Evolutionary conservation across 2,888 invertebrate species (phyloP), one percentile per base, ranked within the genome.

Genomic region (Hoplodrina ambigua): DNA sequence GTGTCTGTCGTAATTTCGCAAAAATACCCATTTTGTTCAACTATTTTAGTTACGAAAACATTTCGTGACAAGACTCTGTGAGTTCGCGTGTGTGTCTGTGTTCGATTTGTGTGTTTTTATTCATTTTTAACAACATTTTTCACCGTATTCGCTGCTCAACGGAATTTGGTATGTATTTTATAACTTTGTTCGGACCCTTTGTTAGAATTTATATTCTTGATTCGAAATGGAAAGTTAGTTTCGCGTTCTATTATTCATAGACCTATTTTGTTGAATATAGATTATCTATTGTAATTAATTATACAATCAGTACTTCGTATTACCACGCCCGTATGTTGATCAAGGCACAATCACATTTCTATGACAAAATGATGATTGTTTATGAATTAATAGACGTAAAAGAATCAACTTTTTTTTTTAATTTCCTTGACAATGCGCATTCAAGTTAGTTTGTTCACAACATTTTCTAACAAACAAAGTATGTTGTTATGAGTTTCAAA

Each of bases 1-100:
- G 74, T 82, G 87, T 80, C 58, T 80, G 69, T 75, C 68, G 78
- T 80, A 81, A 78, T 80, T 77, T 77, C 61, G 69, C 66, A 66
- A 81, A 80, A 82, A 76, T 78, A 81, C 75, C 81, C 78, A 78
- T 85, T 86, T 83, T 80, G 76, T 83, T 83, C 61, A 66, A 85
- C 72, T 77, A 70, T 85, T 84, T 82, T 85, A 81, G 72, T 82
- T 82, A 78, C 80, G 75, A 78, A 79, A 77, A 72, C 72, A 77
- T 72, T 82, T 84, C 79, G 84, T 84, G 82, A 85, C 78, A 78
- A 85, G 74, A 77, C 77, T 58, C 57, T 46, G 84, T 84, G 80
- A 80, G 73, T 81, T 78, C 71, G 69, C 78, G 84, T 70, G 70
- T 83, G 85, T 84, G 67, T 69, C 50, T 76, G 84, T 84, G 81